phyloP scores from a whole-genome alignment of 2,113 vertebrate species.

The Lucifuga dentata region DNA sequence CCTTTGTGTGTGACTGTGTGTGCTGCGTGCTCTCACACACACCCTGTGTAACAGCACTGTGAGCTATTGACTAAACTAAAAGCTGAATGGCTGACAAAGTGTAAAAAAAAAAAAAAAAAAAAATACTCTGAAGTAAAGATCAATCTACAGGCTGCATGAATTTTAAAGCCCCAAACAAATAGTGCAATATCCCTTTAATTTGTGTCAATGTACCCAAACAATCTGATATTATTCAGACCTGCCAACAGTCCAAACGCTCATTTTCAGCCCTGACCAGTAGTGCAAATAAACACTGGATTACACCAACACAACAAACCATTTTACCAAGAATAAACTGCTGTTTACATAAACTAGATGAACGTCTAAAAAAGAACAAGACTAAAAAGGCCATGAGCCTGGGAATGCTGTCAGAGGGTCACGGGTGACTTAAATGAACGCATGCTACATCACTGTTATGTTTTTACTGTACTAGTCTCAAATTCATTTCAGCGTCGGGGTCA shows the following conservation, averaged over 20 bases:
- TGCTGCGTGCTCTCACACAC: conserved; percentile 30
- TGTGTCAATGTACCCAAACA: conserved; percentile 4
- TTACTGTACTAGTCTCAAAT: conserved; percentile 37
- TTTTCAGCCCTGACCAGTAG: not conserved
- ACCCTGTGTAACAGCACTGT: conserved; percentile 39
- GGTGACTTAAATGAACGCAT: conserved; percentile 17
- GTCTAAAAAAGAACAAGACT: conserved; percentile 8
- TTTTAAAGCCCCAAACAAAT: not conserved
- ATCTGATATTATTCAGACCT: not conserved
- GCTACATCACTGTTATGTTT: not conserved
- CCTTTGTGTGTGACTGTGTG: conserved; percentile 53
- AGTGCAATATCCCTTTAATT: not conserved
- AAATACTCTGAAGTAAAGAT: too few species aligned
- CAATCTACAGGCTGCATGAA: not conserved
- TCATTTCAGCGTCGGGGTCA: conserved; percentile 17
- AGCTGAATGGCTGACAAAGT: too few species aligned
- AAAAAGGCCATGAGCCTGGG: not conserved
- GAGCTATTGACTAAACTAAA: conserved; percentile 34
- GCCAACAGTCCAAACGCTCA: not conserved
- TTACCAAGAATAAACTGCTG: not conserved
- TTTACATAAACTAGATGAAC: conserved; percentile 4
- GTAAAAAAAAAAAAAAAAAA: too few species aligned
- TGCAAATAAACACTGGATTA: not conserved
- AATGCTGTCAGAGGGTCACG: conserved; percentile 9
- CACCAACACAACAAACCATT: not conserved